Base-by-base conservation (phyloP, 2,888 invertebrate genomes). In the Metalampra italica region DNA sequence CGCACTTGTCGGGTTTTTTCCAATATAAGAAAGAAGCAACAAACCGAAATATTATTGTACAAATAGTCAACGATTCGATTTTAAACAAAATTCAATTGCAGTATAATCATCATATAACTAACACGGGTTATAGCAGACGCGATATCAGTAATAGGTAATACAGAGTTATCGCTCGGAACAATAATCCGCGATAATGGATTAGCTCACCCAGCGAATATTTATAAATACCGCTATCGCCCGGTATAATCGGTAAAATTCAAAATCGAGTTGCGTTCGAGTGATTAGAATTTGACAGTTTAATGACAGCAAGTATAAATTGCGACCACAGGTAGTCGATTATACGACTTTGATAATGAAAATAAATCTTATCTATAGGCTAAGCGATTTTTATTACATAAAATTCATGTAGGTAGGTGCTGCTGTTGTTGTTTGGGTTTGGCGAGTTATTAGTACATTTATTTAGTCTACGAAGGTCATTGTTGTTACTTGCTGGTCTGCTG, bases 111-210 rank as follows among this genome's bases (percentile, higher is more conserved):
- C 41, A 32, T 36, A 42, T 36, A 44, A 37, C 40, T 9, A 34
- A 9, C 38, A 36, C 43, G 34, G 34, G 45, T 40, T 43, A 41
- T 42, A 36, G 37, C 43, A 40, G 30, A 30, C 36, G 48, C 54
- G 64, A 57, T 74, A 75, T 70, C 68, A 62, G 62, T 56, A 63
- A 65, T 67, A 70, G 70, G 75, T 73, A 74, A 78, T 73, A 67
- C 71, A 70, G 63, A 71, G 75, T 84, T 87, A 87, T 86, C 86
- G 82, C 66, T 59, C 52, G 55, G 62, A 76, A 78, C 82, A 80
- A 81, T 88, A 88, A 88, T 88, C 88, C 87, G 62, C 77, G 82
- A 86, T 88, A 84, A 82, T 77, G 88, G 87, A 88, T 88, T 88
- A 88, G 68, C 82, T 71, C 75, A 71, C 68, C 69, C 65, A 60